Evolutionary conservation across 2,113 vertebrate species (phyloP).

Genomic region (Gnathonemus longibarbis): DNA sequence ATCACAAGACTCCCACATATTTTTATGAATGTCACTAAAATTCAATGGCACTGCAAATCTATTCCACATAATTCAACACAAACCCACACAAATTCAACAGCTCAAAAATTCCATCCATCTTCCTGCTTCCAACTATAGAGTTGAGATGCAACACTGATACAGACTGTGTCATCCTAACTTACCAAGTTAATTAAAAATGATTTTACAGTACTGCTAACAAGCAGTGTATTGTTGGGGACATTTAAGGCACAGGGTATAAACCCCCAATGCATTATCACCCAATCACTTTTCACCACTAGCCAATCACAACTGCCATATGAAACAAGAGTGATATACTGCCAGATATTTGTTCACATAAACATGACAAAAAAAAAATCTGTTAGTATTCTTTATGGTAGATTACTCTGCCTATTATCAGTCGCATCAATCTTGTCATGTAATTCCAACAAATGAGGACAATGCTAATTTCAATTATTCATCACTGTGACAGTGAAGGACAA

Average conservation of each 20-base stretch:
- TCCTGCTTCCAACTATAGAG: not conserved
- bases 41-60: not conserved
- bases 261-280: not conserved
- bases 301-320: not conserved
- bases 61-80: not conserved
- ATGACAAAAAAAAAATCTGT: not conserved
- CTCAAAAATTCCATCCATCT: not conserved
- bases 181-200: not conserved
- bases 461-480: not conserved
- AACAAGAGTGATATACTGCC: not conserved
- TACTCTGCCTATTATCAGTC: not conserved
- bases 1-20: not conserved
- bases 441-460: not conserved
- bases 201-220: not conserved
- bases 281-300: not conserved
- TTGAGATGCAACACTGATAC: not conserved
- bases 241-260: not conserved
- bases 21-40: not conserved
- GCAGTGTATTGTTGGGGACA: not conserved
- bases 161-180: not conserved
- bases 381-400: not conserved
- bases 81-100: not conserved
- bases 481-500: not conserved
- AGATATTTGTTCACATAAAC: not conserved
- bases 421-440: not conserved